Conservation (phyloP, 2,797 vertebrate genomes). For the Alca torda region DNA sequence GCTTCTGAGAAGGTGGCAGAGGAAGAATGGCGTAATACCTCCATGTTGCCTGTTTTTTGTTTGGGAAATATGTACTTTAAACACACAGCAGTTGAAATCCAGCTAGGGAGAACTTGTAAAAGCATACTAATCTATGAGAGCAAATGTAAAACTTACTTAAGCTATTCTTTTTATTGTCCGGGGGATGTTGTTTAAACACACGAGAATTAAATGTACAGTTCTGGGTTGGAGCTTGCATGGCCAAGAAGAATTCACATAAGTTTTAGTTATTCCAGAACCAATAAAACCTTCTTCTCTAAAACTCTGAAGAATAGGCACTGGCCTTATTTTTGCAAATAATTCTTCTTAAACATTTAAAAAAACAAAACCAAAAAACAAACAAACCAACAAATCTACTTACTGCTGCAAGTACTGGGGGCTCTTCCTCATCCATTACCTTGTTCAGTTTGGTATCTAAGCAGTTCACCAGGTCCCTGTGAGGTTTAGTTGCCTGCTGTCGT, state of each 20-base stretch:
- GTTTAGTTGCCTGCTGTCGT: not conserved
- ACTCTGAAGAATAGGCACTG: not conserved
- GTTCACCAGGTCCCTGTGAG: not conserved
- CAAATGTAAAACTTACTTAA: not conserved
- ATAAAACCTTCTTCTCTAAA: not conserved
- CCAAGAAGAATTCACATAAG: not conserved
- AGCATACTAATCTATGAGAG: not conserved
- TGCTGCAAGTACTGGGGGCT: not conserved
- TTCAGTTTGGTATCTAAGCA: not conserved
- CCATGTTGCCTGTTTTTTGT: fast-evolving
- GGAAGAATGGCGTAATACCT: not conserved
- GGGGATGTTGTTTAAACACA: not conserved
- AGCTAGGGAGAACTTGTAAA: not conserved
- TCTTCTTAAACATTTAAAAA: not conserved
- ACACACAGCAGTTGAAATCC: not conserved
- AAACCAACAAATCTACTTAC: not conserved
- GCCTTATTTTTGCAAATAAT: not conserved
- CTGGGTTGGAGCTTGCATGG: not conserved
- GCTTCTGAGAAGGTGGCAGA: not conserved
- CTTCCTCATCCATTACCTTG: not conserved
- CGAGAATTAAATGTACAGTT: not conserved
- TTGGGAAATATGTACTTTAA: not conserved
- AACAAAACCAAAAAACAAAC: no score
- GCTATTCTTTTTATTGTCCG: not conserved
- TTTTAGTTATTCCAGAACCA: not conserved